Evolutionary conservation across 2,113 vertebrate genomes (phyloP), one percentile per base, ranked within the genome.

Genomic region (Apteryx mantelli): DNA sequence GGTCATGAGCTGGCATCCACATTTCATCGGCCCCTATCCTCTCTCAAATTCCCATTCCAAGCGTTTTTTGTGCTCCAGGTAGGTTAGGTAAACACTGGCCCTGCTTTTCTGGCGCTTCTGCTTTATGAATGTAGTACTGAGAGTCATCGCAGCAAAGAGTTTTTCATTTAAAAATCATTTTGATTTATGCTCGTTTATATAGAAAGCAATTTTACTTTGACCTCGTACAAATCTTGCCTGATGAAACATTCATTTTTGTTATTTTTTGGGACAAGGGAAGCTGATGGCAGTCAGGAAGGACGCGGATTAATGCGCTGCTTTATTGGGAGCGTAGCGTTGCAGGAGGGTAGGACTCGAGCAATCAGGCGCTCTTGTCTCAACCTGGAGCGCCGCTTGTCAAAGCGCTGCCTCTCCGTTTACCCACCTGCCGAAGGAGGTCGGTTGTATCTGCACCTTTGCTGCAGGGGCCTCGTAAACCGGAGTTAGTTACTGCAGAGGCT

Each of bases 401-500:
- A 2, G 9, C 1, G 1, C 38, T 66, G 32, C 26, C 26, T 5
- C 56, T 38, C 42, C 4, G 2, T 19, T 4, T 16, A 20, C 46
- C 32, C 48, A 53, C 9, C 65, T 6, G 28, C 68, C 0, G 1
- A n/a, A 5, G 14, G 11, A n/a, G 18, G 34, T 13, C 30, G 3
- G 20, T 34, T 17, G 38, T 6, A 0, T 2, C 75, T 9, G 26
- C 21, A 34, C 50, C 4, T 1, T 9, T 56, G 55, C 21, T 10
- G 76, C 10, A 13, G 34, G 34, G 13, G 2, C 17, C 38, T 53
- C 14, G 3, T 22, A 8, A 34, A 18, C 21, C 17, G 4, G 19
- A 20, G 56, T 25, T 46, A 32, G 14, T 18, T 25, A 12, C 25
- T 38, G 44, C 1, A 2, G 53, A 28, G 46, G 40, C 20, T 5